Evolutionary conservation across 1,140 invertebrate species (phyloP).

Genomic region (Campoletis sonorensis): DNA sequence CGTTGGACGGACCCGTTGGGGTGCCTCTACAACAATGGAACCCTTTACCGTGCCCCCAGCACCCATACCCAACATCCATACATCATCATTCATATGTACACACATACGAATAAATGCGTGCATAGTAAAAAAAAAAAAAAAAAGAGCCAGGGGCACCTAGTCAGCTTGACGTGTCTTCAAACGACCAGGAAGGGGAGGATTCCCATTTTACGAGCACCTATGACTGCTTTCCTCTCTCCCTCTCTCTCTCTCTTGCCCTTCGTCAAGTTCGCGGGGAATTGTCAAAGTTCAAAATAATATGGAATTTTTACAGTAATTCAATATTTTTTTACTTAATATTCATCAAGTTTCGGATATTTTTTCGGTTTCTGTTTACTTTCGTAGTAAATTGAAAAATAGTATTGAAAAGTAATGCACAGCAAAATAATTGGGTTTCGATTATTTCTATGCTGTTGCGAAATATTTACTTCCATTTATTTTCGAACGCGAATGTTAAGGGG

Average conservation of each 20-base stretch:
- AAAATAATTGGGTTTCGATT: no score
- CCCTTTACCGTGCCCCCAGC: slow-evolving; percentile 75
- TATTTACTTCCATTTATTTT: no score
- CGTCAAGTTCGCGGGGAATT: neutral
- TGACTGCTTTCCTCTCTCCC: slow-evolving; percentile 49
- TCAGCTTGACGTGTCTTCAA: slow-evolving; percentile 11
- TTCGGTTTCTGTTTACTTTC: no score
- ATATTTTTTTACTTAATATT: neutral
- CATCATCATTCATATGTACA: slow-evolving; percentile 72
- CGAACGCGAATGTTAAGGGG: no score
- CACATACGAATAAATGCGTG: slow-evolving; percentile 36
- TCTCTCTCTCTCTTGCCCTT: slow-evolving; percentile 38
- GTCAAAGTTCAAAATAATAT: neutral
- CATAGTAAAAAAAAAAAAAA: slow-evolving; percentile 67
- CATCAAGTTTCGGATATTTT: neutral
- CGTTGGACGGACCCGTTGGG: slow-evolving; percentile 42
- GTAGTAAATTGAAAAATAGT: no score
- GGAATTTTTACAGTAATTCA: neutral
- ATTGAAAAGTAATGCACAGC: no score
- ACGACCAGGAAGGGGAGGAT: slow-evolving; percentile 35
- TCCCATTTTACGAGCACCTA: slow-evolving; percentile 58
- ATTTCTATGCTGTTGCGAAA: no score
- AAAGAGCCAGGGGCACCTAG: slow-evolving; percentile 55
- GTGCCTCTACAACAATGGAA: slow-evolving; percentile 68
- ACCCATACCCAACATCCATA: slow-evolving; percentile 74